Evolutionary conservation across 1,140 invertebrate genomes (phyloP).

Genomic region (Archegozetes longisetosus): DNA sequence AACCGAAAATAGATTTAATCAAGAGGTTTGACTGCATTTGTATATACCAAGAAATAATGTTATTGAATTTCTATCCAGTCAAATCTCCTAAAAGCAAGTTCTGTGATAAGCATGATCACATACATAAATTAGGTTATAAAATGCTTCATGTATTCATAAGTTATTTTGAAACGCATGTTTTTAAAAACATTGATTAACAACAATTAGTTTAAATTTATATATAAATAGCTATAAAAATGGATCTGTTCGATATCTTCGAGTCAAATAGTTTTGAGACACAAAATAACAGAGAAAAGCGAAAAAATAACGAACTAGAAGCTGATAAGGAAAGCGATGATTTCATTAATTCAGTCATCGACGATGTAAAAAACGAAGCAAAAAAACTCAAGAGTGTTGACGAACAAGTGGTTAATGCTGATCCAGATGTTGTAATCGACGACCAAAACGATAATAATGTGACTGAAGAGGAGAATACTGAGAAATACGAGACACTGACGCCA

Average conservation of each 20-base stretch:
- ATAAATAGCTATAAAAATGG: conserved; percentile 4
- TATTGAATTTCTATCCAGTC: no score
- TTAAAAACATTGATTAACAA: no score
- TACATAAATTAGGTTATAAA: no score
- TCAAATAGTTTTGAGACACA: not conserved
- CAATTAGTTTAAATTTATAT: no score
- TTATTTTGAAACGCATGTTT: no score
- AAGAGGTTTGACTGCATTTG: no score
- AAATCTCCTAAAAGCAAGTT: no score
- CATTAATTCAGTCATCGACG: not conserved
- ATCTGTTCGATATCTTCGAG: conserved; percentile 16
- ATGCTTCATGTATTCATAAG: no score
- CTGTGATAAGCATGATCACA: no score
- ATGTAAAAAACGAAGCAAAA: conserved; percentile 4
- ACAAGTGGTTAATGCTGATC: not conserved
- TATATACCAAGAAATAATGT: no score
- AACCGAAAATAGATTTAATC: no score
- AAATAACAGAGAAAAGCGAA: not conserved
- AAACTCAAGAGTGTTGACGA: not conserved
- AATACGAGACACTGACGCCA: conserved; percentile 6
- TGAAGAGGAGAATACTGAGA: not conserved
- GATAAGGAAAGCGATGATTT: conserved; percentile 1
- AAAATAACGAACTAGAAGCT: not conserved
- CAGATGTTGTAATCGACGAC: not conserved
- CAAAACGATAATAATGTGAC: not conserved